These are phyloP conservation scores for Chiloscyllium punctatum DNA, from an alignment of 2,797 vertebrate genomes.

Conservation along the genomic window DNA sequence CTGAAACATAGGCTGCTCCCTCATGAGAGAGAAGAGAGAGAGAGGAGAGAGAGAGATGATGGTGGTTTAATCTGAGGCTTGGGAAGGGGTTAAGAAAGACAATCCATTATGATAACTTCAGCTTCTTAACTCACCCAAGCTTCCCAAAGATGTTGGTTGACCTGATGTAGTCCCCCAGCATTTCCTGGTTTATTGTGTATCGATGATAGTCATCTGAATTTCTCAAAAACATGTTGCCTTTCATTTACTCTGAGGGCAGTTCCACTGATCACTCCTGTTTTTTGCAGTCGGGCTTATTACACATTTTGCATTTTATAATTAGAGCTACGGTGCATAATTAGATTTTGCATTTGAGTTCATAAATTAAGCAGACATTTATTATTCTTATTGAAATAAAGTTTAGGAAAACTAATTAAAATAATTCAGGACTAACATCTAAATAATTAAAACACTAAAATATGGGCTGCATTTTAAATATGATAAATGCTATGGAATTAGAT, in stretches of 20 bases:
- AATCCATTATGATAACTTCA: too few species aligned
- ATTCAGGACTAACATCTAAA: constrained; percentile 26
- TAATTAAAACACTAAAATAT: constrained; percentile 31
- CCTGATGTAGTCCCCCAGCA: too few species aligned
- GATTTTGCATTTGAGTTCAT: constrained; percentile 1
- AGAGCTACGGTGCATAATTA: constrained; percentile 20
- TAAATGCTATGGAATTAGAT: neutral
- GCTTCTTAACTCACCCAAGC: neutral
- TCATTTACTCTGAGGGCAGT: neutral
- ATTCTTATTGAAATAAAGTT: constrained; percentile 37
- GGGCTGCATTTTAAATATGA: neutral
- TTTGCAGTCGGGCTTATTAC: neutral
- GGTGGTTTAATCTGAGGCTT: too few species aligned
- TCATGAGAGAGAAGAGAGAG: too few species aligned
- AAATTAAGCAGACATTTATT: constrained; percentile 35
- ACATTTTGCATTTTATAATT: neutral
- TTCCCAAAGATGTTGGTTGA: neutral
- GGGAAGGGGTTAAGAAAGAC: too few species aligned
- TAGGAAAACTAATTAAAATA: constrained; percentile 27
- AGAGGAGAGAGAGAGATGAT: too few species aligned
- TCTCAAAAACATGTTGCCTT: neutral
- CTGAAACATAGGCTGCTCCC: too few species aligned
- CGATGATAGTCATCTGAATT: neutral
- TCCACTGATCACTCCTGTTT: neutral
- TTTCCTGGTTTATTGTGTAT: too few species aligned